Evolutionary conservation across 2,888 invertebrate species (phyloP).

Genomic region (Spodoptera exigua): DNA sequence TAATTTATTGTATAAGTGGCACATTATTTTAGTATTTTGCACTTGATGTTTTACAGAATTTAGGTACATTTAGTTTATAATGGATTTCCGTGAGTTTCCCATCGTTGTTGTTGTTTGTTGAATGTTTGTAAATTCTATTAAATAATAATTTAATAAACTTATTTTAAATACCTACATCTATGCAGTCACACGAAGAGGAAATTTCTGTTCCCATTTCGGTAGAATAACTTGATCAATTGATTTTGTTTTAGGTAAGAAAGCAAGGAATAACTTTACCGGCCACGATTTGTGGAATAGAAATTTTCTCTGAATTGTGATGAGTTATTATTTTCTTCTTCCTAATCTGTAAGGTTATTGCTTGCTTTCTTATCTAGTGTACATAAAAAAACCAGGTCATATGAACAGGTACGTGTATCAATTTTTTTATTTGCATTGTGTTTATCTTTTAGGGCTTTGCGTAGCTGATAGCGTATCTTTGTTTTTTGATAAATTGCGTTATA

Average conservation of each 20-base stretch:
- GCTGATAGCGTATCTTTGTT: constrained; percentile 60
- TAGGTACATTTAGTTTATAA: constrained; percentile 47
- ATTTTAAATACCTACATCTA: constrained; percentile 50
- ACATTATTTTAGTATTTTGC: constrained; percentile 64
- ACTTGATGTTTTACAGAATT: constrained; percentile 45
- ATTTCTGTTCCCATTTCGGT: constrained; percentile 86
- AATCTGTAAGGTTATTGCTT: constrained; percentile 79
- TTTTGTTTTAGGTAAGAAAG: constrained; percentile 77
- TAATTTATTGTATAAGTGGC: constrained; percentile 46
- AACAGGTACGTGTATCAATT: constrained; percentile 77
- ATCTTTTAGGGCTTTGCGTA: constrained; percentile 60
- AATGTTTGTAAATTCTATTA: constrained; percentile 67
- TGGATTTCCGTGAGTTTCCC: constrained; percentile 71
- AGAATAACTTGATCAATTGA: constrained; percentile 74
- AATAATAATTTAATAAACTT: constrained; percentile 54
- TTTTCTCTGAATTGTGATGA: constrained; percentile 85
- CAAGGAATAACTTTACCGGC: constrained; percentile 75
- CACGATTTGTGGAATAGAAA: constrained; percentile 85
- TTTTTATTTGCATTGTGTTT: constrained; percentile 77
- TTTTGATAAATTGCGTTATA: constrained; percentile 61
- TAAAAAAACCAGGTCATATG: constrained; percentile 77
- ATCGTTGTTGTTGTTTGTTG: constrained; percentile 67
- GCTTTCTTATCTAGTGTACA: constrained; percentile 87
- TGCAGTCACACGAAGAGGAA: constrained; percentile 83
- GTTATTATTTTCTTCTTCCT: constrained; percentile 70